A percentile compares a stretch with the other conserved stretches of the same genome.
These are phyloP conservation scores for Hirtodrosophila histrioides DNA, from an alignment of 2,888 invertebrate species.

Conservation along the genomic window DNA sequence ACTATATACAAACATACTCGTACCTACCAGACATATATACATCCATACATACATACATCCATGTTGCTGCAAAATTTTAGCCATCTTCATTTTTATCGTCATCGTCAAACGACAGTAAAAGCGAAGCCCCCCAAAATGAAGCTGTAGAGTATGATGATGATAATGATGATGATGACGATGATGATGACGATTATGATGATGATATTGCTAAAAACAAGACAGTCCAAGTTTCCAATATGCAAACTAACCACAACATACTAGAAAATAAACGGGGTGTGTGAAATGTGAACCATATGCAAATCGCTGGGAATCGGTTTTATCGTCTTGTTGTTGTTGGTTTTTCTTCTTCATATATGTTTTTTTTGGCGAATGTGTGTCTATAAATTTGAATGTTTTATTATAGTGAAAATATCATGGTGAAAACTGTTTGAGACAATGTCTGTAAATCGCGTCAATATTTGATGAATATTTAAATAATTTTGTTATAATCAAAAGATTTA, in stretches of 20 bases:
- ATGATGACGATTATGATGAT: slow-evolving; percentile 37
- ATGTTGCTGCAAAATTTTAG: slow-evolving; percentile 59
- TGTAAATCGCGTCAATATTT: slow-evolving; percentile 46
- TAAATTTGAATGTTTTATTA: slow-evolving; percentile 61
- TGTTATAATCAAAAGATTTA: slow-evolving; percentile 17
- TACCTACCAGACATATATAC: slow-evolving; percentile 14
- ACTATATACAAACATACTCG: slow-evolving; percentile 8
- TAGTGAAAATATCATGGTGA: slow-evolving; percentile 69
- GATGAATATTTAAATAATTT: slow-evolving; percentile 25
- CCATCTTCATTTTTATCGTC: slow-evolving; percentile 52
- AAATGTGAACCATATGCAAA: slow-evolving; percentile 75
- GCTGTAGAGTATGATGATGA: slow-evolving; percentile 29
- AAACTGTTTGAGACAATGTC: slow-evolving; percentile 52
- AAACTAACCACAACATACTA: slow-evolving; percentile 64
- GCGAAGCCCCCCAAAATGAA: slow-evolving; percentile 50
- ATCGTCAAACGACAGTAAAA: slow-evolving; percentile 74
- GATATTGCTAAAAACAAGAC: slow-evolving; percentile 60
- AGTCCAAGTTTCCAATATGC: slow-evolving; percentile 68
- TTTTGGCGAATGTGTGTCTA: slow-evolving; percentile 55
- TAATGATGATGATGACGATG: slow-evolving; percentile 23
- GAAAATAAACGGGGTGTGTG: slow-evolving; percentile 73
- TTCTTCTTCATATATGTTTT: neutral
- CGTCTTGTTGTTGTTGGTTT: slow-evolving; percentile 5
- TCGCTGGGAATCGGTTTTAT: slow-evolving; percentile 46
- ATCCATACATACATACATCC: slow-evolving; percentile 13